Conservation (phyloP, 1,140 invertebrate species). For the Maconellicoccus hirsutus region DNA sequence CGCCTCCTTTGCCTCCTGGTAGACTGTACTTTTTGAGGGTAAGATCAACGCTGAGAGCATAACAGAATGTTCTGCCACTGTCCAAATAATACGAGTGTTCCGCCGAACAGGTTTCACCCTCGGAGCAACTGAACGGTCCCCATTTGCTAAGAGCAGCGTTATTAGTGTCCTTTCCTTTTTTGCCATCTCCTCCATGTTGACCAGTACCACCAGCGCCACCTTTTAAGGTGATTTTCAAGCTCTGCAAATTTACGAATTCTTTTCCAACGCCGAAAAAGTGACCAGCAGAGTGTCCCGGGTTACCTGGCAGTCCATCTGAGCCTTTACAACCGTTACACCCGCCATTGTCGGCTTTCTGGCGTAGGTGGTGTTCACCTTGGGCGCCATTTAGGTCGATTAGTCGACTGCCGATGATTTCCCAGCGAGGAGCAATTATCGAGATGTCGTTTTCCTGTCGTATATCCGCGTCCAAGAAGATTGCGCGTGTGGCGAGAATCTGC, state of each 20-base stretch:
- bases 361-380: neutral
- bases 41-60: too few relatives aligned
- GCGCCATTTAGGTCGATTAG: slow-evolving; percentile 13
- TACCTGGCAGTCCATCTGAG: neutral
- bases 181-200: slow-evolving; percentile 16
- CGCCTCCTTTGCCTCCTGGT: neutral
- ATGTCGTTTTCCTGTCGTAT: neutral
- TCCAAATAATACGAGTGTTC: too few relatives aligned
- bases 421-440: slow-evolving; percentile 16
- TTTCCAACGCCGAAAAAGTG: slow-evolving; percentile 19
- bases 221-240: neutral
- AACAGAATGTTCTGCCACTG: too few relatives aligned
- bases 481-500: slow-evolving; percentile 12
- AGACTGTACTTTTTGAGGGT: neutral
- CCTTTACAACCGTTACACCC: neutral
- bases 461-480: slow-evolving; percentile 6
- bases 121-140: too few relatives aligned
- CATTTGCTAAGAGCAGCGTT: too few relatives aligned
- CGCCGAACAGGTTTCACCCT: too few relatives aligned
- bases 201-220: slow-evolving; percentile 14
- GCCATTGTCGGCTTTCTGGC: neutral
- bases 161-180: too few relatives aligned
- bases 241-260: neutral
- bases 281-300: neutral
- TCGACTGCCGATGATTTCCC: slow-evolving; percentile 6